Conservation (phyloP, 2,888 invertebrate genomes). For the Dioctria linearis region DNA sequence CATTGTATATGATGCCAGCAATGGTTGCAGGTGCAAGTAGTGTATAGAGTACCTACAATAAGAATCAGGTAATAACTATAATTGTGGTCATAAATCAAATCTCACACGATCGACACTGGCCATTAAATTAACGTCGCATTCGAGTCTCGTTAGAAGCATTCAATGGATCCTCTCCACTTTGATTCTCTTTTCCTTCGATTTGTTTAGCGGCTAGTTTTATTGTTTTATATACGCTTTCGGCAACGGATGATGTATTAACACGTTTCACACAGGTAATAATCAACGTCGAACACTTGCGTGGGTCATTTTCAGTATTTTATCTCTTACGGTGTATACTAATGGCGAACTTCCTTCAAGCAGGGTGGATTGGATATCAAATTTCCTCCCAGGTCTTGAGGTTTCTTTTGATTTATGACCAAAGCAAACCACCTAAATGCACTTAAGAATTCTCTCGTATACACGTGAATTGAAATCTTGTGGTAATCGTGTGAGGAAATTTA, state of each 20-base stretch:
- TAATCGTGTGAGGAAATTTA: slow-evolving; percentile 6
- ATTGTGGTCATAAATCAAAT: slow-evolving; percentile 48
- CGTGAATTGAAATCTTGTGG: slow-evolving; percentile 32
- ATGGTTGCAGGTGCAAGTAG: slow-evolving; percentile 18
- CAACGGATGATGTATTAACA: slow-evolving; percentile 12
- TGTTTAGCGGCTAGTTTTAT: slow-evolving; percentile 30
- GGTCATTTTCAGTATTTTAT: not conserved
- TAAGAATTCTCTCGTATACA: slow-evolving; percentile 18
- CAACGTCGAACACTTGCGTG: slow-evolving; percentile 22
- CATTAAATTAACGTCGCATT: slow-evolving; percentile 49
- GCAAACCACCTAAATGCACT: slow-evolving; percentile 3
- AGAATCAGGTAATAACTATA: slow-evolving; percentile 35
- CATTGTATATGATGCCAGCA: not conserved
- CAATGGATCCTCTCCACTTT: not conserved
- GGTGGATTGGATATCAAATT: slow-evolving; percentile 4
- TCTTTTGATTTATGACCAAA: slow-evolving; percentile 11
- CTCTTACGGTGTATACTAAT: slow-evolving; percentile 26
- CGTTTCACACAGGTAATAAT: slow-evolving; percentile 24
- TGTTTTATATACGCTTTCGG: slow-evolving; percentile 21
- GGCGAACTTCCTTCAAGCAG: slow-evolving; percentile 9
- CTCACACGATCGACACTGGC: slow-evolving; percentile 35
- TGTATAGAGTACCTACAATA: not conserved
- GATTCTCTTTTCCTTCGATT: not conserved
- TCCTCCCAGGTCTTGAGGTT: not conserved
- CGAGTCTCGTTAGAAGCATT: slow-evolving; percentile 15